Conservation (phyloP, 92 coral and sea anemone species). For the Actinostola sp. region DNA sequence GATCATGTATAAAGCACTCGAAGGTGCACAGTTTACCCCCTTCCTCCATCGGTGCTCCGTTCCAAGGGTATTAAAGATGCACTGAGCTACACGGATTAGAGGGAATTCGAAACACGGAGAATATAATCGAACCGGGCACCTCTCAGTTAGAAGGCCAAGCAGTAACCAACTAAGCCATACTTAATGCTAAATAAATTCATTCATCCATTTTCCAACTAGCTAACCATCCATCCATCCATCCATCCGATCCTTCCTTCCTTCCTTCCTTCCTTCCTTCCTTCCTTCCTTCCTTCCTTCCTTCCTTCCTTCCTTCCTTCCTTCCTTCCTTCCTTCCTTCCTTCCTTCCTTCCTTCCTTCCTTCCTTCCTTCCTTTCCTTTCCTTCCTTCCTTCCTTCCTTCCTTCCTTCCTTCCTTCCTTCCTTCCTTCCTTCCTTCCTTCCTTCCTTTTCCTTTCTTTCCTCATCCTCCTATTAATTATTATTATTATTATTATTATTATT, state of each 20-base stretch:
- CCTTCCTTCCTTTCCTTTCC: background rate
- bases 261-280: background rate
- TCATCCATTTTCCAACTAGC: too few relatives aligned
- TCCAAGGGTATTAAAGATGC: too few relatives aligned
- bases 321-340: background rate
- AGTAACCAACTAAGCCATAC: too few relatives aligned
- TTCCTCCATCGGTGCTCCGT: too few relatives aligned
- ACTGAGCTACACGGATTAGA: too few relatives aligned
- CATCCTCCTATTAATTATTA: background rate
- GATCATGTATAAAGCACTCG: too few relatives aligned
- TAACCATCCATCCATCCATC: background rate
- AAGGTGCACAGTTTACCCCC: too few relatives aligned
- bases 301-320: background rate
- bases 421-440: background rate
- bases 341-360: background rate
- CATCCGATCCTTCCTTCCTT: background rate
- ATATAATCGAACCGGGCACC: too few relatives aligned
- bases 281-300: background rate
- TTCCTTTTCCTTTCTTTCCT: background rate
- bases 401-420: background rate
- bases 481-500: background rate
- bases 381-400: background rate
- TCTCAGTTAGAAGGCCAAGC: too few relatives aligned
- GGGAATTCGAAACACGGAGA: too few relatives aligned
- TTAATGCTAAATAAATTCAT: too few relatives aligned